Evolutionary conservation across 2,113 vertebrate genomes (phyloP), one percentile per base, ranked within the genome.

Genomic region (Panthera leo): DNA sequence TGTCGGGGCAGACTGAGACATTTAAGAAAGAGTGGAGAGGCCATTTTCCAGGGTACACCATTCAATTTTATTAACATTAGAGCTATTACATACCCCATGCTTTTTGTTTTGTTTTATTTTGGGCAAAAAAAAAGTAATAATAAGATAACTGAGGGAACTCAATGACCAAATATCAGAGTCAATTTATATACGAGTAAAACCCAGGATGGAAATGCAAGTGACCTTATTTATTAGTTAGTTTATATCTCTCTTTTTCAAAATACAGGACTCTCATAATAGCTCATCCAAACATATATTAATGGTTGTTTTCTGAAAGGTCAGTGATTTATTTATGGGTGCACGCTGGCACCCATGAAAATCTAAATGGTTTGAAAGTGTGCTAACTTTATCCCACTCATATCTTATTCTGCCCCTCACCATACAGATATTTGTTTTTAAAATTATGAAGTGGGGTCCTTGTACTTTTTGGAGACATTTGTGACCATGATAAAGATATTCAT

Each of bases 1-100:
- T 92, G 97, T 95, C 48, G 91, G 95, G 84, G 75, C 96, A 97
- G 96, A 78, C 58, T 2, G 91, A 97, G 97, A 98, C 97, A 98
- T 98, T 97, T 97, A 82, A 94, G 95, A 90, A 96, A 94, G 95
- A 98, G 65, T 31, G 61, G 80, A 97, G 97, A 97, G 96, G 80
- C 79, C 84, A 79, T 88, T 97, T 97, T 96, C 79, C 83, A 97
- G 76, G 45, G 53, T 65, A 96, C 95, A 89, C n/a, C 42, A 84
- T 61, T 85, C 39, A 70, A 85, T 97, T 97, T 94, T 93, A 97
- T 94, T 85, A 95, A 88, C 3, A 4, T 91, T 89, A 89, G 79
- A 91, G 96, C 83, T 42, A 90, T 86, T 95, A 89, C 48, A 89
- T 73, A 61, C 83, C 67, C 21, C 34, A 82, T 76, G 48, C 78